These are phyloP conservation scores for Lissonota sp. DNA, from an alignment of 2,888 invertebrate species.

Conservation along the genomic window DNA sequence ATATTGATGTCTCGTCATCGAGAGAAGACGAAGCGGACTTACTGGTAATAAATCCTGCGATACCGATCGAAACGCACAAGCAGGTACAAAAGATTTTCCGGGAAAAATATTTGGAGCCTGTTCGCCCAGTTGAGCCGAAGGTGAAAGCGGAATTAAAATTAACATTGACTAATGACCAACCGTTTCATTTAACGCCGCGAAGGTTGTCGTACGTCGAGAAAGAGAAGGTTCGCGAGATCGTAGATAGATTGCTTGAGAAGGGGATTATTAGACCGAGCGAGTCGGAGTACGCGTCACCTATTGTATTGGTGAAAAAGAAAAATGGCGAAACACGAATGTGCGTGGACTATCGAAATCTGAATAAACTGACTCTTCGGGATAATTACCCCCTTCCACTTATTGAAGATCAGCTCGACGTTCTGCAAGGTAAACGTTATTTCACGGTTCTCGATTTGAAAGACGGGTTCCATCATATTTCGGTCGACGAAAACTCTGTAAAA, in stretches of 20 bases:
- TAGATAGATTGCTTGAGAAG: conserved; percentile 25
- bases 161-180: conserved; percentile 17
- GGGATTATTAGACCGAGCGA: conserved; percentile 39
- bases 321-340: conserved; percentile 49
- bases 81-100: too few species aligned
- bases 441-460: conserved; percentile 40
- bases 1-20: too few species aligned
- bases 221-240: conserved; percentile 6
- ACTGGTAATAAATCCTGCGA: too few species aligned
- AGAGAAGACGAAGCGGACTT: too few species aligned
- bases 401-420: conserved; percentile 50
- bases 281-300: conserved; percentile 50
- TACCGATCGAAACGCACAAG: too few species aligned
- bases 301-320: conserved; percentile 49
- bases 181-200: conserved; percentile 43
- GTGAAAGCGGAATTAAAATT: conserved; percentile 39
- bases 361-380: conserved; percentile 21
- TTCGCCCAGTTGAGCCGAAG: neutral
- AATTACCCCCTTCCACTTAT: conserved; percentile 38
- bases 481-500: too few species aligned
- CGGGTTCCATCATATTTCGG: neutral
- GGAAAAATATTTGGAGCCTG: too few species aligned
- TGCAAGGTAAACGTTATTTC: conserved; percentile 42
- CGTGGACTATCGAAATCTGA: conserved; percentile 48
- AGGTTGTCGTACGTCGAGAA: conserved; percentile 41